Percentiles rank a stretch among this genome's conserved stretches.
Conservation (phyloP, 2,113 vertebrate genomes). For the Cynoglossus semilaevis region DNA sequence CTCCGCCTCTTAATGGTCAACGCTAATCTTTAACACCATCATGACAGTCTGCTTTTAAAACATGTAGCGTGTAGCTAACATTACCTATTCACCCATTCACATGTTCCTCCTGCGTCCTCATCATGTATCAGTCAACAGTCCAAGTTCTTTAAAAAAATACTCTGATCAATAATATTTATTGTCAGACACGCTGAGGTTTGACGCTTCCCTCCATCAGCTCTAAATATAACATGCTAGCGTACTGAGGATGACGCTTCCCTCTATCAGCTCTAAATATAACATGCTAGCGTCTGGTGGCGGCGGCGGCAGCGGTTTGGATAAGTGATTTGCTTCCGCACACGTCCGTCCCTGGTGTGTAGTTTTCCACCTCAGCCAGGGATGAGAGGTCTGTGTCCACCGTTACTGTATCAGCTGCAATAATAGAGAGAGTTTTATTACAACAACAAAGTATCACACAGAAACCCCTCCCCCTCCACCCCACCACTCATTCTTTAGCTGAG, state of each 20-base stretch:
- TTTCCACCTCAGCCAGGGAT: background rate
- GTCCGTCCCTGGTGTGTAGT: background rate
- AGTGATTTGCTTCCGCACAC: constrained; percentile 5
- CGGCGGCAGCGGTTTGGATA: constrained; percentile 14
- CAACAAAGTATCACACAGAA: constrained; percentile 47
- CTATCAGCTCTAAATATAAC: constrained; percentile 45
- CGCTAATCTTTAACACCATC: too few species aligned
- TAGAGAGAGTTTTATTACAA: constrained; percentile 57
- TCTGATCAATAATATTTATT: background rate
- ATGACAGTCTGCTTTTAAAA: too few species aligned
- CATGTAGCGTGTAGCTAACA: too few species aligned
- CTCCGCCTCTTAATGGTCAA: too few species aligned
- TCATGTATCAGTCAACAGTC: too few species aligned
- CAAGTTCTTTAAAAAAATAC: background rate
- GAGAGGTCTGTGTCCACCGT: constrained; percentile 29
- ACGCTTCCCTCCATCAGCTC: constrained; percentile 15
- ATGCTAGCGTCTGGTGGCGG: constrained; percentile 16
- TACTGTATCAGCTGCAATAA: constrained; percentile 39
- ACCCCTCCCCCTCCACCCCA: background rate
- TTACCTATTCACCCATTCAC: too few species aligned
- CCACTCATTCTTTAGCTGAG: constrained; percentile 48
- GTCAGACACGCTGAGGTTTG: constrained; percentile 3
- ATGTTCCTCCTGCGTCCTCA: too few species aligned
- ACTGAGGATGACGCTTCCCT: constrained; percentile 10
- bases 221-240: constrained; percentile 44